A percentile compares a stretch with the other conserved stretches of the same genome.
Evolutionary conservation across 1,140 invertebrate species (phyloP).

Genomic region (Macrostomum lignano): DNA sequence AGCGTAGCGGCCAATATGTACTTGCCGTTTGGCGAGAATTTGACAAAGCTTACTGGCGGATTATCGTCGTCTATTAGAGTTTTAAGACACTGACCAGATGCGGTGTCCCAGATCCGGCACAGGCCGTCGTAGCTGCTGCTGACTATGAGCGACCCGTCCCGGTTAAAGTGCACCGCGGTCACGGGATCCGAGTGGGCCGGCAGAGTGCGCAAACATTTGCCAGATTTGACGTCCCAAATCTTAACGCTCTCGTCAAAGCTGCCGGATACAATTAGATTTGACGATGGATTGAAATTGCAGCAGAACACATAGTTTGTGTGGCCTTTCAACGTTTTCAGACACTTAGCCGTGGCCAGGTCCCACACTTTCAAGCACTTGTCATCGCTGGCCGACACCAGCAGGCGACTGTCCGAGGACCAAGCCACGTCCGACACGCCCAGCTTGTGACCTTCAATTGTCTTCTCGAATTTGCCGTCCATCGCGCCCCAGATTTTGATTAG

Average conservation of each 20-base stretch:
- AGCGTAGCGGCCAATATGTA: conserved; percentile 90
- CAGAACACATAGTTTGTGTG: conserved; percentile 99
- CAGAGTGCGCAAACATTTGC: conserved; percentile 86
- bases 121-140: conserved; percentile 95
- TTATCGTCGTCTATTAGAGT: conserved; percentile 65
- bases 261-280: conserved; percentile 84
- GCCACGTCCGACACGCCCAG: conserved; percentile 91
- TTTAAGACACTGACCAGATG: conserved; percentile 91
- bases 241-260: conserved; percentile 95
- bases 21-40: conserved; percentile 98
- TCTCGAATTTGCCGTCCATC: conserved; percentile 98
- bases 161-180: conserved; percentile 37
- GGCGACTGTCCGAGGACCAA: conserved; percentile 80
- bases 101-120: conserved; percentile 97
- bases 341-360: conserved; percentile 82
- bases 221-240: conserved; percentile 96
- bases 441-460: conserved; percentile 87
- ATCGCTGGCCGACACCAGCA: conserved; percentile 85
- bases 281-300: conserved; percentile 98
- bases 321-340: conserved; percentile 87
- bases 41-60: conserved; percentile 95
- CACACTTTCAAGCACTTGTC: conserved; percentile 98
- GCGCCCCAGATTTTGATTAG: conserved; percentile 95
- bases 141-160: conserved; percentile 87
- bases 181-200: conserved; percentile 98